Percentiles rank a stretch among this genome's conserved stretches.
Evolutionary conservation across 2,113 vertebrate species (phyloP).

Genomic region (human (Homo sapiens)): GRCh38 chrX:64200501-64201000

Average conservation of each 20-base stretch:
- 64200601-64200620: not conserved
- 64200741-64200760: not conserved
- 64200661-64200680: not conserved
- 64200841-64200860: slow-evolving; percentile 10
- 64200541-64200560: slow-evolving; percentile 15
- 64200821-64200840: not conserved
- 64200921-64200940: not conserved
- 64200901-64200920: not conserved
- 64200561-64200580: not conserved
- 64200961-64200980: not conserved
- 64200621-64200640: not conserved
- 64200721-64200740: not conserved
- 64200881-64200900: not conserved
- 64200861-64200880: not conserved
- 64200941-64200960: not conserved
- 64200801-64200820: slow-evolving; percentile 36
- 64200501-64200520: not conserved
- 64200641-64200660: slow-evolving; percentile 26
- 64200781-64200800: not conserved
- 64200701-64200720: not conserved
- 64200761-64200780: not conserved
- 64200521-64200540: slow-evolving; percentile 19
- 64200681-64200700: not conserved
- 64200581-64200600: not conserved
- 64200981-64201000: not conserved